Base-by-base conservation (phyloP, 1,140 invertebrate species). In the Brachionus rotundiformis region DNA sequence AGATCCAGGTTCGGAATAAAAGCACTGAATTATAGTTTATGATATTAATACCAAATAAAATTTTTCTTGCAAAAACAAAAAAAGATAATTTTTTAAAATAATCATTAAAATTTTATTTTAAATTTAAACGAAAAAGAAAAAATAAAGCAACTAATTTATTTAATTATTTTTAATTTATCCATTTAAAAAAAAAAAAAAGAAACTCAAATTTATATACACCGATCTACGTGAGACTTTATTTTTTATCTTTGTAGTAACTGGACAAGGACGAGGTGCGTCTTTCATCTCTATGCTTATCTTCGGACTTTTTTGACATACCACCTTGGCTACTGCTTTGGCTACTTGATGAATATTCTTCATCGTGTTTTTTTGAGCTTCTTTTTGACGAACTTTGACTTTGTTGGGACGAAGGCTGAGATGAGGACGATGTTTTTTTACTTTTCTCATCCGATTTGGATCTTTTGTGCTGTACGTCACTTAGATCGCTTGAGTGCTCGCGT, bases 341-440 rank as follows among this genome's bases (percentile, higher is more conserved):
- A 19, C 29, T 44, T 2, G 68, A 73, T 25, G 16, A 29, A 41
- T 73, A 73, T 25, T 73, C 68, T 19, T 79, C 44, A 33, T 79
- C 76, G n/a, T 79, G 76, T 39, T 79, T 79, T 79, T 79, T 79
- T 13, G 47, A 59, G n/a, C 47, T 59, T 59, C 76, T 54, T 59
- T 79, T 79, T 29, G 76, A 44, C 10, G 71, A 59, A 39, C 44
- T 79, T 54, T 63, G 47, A 77, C n/a, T 77, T 27, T 19, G 23
- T 23, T 59, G 76, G 23, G 79, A 81, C 63, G 77, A 79, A 19
- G 39, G 1, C 25, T 49, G 41, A 41, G 44, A 54, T 49, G 44
- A 49, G 1, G 73, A 81, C 23, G 25, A 33, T 6, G 44, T 10
- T 13, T 59, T 79, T 54, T 79, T 79, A 19, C 36, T 79, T 16